A percentile compares a stretch with the other conserved stretches of the same genome.
Conservation (phyloP, 2,888 invertebrate species). For the Acanthococcus lagerstroemiae region DNA sequence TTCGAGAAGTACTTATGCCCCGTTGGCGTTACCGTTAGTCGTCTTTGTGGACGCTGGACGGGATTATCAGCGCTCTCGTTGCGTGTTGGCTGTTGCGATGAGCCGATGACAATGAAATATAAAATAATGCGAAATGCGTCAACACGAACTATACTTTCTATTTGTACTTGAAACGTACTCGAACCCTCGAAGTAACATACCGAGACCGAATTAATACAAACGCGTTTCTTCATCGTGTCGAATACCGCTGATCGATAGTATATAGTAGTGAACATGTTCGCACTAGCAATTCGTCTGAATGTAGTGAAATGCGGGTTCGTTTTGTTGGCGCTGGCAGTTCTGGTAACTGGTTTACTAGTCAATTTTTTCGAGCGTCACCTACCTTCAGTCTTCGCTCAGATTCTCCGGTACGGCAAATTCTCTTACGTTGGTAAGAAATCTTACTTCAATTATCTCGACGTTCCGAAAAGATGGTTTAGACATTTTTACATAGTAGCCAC, state of each 20-base stretch:
- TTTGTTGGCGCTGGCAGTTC: slow-evolving; percentile 39
- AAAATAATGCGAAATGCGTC: too few species aligned
- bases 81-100: too few species aligned
- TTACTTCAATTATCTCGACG: slow-evolving; percentile 47
- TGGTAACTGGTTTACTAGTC: slow-evolving; percentile 52
- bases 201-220: too few species aligned
- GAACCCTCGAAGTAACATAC: too few species aligned
- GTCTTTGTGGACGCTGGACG: too few species aligned
- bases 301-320: slow-evolving; percentile 39
- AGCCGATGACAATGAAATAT: too few species aligned
- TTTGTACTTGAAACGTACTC: too few species aligned
- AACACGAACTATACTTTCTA: too few species aligned
- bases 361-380: slow-evolving; percentile 55
- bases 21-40: too few species aligned
- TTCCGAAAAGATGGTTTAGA: slow-evolving; percentile 67
- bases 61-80: too few species aligned
- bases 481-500: slow-evolving; percentile 70
- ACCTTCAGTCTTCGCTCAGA: slow-evolving; percentile 54
- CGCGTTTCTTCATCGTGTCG: neutral
- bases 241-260: slow-evolving; percentile 5
- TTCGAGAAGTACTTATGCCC: too few species aligned
- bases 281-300: slow-evolving; percentile 41
- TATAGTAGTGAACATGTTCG: too few species aligned
- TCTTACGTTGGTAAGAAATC: slow-evolving; percentile 46
- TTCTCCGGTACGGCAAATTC: slow-evolving; percentile 64